Base-by-base conservation (phyloP, 2,113 vertebrate species). In the Cololabis saira region DNA sequence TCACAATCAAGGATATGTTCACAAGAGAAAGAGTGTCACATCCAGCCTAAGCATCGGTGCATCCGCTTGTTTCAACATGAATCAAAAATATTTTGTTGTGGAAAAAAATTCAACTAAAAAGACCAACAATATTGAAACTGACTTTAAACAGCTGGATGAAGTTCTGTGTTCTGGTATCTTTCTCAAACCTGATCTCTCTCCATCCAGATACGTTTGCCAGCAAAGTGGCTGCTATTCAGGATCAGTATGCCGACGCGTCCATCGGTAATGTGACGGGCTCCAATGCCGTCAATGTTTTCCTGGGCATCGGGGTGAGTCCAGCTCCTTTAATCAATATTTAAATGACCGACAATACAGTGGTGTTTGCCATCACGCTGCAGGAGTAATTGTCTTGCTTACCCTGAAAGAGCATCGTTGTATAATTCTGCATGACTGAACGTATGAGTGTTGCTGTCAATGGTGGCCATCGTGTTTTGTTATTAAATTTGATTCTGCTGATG, bases 231-330 rank as follows among this genome's bases (percentile, higher is more conserved):
- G 98, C 98, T 0, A 98, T 94, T 0, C 98, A 99, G 90, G 98
- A 99, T 86, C 98, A 99, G 91, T 98, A 99, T 0, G 98, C 98
- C 0, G 98, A 99, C 0, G 98, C 98, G 0, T 99, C 97, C 88
- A 99, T 99, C 0, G 98, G 98, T 33, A 99, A 99, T 0, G 98
- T 99, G 92, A 99, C 98, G 0, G 98, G 98, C 75, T 98, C 97
- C 92, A 99, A 99, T 0, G 98, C 97, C 0, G 98, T 99, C 82
- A 99, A 99, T 27, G 97, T 99, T 82, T 99, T 99, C 93, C 93
- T 99, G 90, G 98, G 98, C 71, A 99, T 99, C 1, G 98, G 98
- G n/a, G 96, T 91, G 55, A 86, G 90, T 86, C 1, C 45, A 22
- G n/a, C 15, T 55, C 5, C 24, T 47, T 44, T 21, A 48, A 18